Evolutionary conservation across 2,113 vertebrate genomes (phyloP).

Genomic region (Lepisosteus oculatus): DNA sequence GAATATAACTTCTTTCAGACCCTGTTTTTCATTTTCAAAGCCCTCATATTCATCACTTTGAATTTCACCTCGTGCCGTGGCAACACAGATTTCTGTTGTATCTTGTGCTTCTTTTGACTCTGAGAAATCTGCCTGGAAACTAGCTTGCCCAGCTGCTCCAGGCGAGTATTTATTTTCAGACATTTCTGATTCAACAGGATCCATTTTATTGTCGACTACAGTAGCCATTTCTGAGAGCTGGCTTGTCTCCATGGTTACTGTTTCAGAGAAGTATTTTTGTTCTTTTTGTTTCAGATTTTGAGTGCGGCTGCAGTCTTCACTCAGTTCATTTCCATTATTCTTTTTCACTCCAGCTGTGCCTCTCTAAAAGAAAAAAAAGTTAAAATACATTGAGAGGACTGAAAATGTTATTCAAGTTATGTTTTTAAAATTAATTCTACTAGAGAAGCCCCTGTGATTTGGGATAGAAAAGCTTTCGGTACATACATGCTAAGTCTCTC

Average conservation of each 20-base stretch:
- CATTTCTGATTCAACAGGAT: conserved; percentile 44
- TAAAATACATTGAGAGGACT: background rate
- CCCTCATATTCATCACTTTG: conserved; percentile 24
- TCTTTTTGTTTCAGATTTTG: conserved; percentile 48
- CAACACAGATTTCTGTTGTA: conserved; percentile 22
- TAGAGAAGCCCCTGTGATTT: too few species aligned
- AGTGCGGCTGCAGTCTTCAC: conserved; percentile 48
- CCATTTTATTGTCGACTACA: conserved; percentile 48
- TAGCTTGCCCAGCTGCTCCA: conserved; percentile 38
- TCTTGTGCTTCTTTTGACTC: conserved; percentile 28
- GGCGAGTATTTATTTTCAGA: conserved; percentile 39
- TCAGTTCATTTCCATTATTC: conserved; percentile 53
- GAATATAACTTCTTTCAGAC: conserved; percentile 16
- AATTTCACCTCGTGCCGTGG: conserved; percentile 17
- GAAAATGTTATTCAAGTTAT: background rate
- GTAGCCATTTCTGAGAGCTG: conserved; percentile 51
- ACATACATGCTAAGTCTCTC: too few species aligned
- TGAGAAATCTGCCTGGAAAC: conserved; percentile 27
- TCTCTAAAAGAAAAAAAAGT: conserved; percentile 43
- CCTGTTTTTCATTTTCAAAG: conserved; percentile 14
- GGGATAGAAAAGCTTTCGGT: too few species aligned
- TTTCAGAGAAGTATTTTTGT: conserved; percentile 35
- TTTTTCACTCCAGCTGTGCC: conserved; percentile 39
- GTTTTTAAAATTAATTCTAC: too few species aligned
- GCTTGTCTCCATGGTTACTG: conserved; percentile 69